Conservation (phyloP, 2,797 vertebrate genomes). For the Chromis chromis region DNA sequence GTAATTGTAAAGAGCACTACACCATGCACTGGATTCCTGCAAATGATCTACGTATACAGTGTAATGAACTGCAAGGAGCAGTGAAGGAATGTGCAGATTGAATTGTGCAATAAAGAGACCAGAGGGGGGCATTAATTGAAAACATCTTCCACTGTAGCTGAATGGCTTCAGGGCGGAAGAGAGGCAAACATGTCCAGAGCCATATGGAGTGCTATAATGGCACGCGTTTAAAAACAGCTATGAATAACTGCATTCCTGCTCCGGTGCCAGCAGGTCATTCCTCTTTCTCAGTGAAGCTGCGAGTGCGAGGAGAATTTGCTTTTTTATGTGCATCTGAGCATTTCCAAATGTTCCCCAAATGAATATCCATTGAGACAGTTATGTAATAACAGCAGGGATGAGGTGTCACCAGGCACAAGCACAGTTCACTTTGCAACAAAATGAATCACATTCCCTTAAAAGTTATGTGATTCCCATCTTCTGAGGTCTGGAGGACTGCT, state of each 20-base stretch:
- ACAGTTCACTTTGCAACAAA: constrained; percentile 39
- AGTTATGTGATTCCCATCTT: constrained; percentile 31
- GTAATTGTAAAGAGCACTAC: constrained; percentile 22
- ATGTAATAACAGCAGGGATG: constrained; percentile 55
- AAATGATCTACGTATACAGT: constrained; percentile 55
- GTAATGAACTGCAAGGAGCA: constrained; percentile 68
- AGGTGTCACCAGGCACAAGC: constrained; percentile 52
- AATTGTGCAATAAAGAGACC: constrained; percentile 79
- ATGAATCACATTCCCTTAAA: constrained; percentile 45
- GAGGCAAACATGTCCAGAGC: constrained; percentile 72
- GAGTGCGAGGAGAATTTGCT: constrained; percentile 52
- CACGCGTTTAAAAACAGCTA: constrained; percentile 71
- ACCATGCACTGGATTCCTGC: constrained; percentile 35
- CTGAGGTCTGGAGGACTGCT: constrained; percentile 18
- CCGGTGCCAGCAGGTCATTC: constrained; percentile 67
- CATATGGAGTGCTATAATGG: constrained; percentile 77
- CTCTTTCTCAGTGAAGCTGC: constrained; percentile 49
- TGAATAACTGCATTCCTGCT: constrained; percentile 72
- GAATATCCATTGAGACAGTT: constrained; percentile 57
- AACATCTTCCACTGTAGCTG: constrained; percentile 77
- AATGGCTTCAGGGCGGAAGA: constrained; percentile 63
- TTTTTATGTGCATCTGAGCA: constrained; percentile 66
- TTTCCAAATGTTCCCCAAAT: constrained; percentile 77
- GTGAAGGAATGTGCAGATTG: constrained; percentile 73
- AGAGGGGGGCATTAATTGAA: constrained; percentile 83